These are phyloP conservation scores for Tiliqua scincoides DNA, from an alignment of 2,113 vertebrate species.

Conservation along the genomic window DNA sequence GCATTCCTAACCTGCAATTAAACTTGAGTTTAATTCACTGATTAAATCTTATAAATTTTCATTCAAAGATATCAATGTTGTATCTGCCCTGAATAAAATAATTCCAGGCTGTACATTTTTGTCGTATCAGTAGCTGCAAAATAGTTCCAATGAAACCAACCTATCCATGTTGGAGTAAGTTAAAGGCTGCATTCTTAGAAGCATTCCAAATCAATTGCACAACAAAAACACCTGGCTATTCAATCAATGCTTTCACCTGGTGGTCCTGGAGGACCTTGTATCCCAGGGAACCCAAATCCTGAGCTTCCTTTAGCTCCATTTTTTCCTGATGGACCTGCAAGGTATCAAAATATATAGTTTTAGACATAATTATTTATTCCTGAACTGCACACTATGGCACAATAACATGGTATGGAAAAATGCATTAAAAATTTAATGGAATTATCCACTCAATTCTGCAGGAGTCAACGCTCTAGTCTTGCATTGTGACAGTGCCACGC, in stretches of 20 bases:
- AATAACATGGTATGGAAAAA: neutral
- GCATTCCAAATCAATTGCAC: neutral
- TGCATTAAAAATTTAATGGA: neutral
- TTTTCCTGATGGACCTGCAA: constrained; percentile 86
- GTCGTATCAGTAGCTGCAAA: neutral
- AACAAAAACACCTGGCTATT: neutral
- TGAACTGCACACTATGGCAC: neutral
- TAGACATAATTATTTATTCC: neutral
- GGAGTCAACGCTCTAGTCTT: neutral
- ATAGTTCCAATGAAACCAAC: neutral
- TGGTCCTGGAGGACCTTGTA: constrained; percentile 86
- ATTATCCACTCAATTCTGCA: neutral
- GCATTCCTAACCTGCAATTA: neutral
- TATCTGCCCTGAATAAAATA: neutral
- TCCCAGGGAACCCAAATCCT: constrained; percentile 83
- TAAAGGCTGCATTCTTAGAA: neutral
- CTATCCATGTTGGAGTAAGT: neutral
- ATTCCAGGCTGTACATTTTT: neutral
- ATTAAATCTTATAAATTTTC: neutral
- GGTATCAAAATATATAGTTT: constrained; percentile 40
- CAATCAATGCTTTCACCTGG: constrained; percentile 79
- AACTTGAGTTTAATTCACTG: neutral
- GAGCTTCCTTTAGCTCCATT: constrained; percentile 86
- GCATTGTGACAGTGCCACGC: too few species aligned
- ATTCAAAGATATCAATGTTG: neutral